These are phyloP conservation scores for Phylloscopus trochilus DNA, from an alignment of 2,113 vertebrate species.

Conservation along the genomic window DNA sequence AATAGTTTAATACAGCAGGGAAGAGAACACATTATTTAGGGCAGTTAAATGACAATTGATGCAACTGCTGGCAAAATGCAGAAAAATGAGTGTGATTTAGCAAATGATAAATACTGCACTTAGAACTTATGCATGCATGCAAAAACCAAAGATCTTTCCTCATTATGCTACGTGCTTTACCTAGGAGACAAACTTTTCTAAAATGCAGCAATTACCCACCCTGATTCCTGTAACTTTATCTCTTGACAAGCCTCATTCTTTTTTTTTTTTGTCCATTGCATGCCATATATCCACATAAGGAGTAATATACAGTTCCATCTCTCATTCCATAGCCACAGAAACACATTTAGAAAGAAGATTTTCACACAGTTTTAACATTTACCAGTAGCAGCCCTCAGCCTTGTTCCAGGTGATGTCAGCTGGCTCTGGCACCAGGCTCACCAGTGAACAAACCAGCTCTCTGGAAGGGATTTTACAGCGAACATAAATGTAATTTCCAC, in stretches of 20 bases:
- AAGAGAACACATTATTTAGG: slow-evolving; percentile 74
- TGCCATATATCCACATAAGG: background rate
- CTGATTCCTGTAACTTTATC: slow-evolving; percentile 52
- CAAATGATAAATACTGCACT: slow-evolving; percentile 64
- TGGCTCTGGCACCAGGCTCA: background rate
- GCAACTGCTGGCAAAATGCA: slow-evolving; percentile 56
- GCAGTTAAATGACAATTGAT: slow-evolving; percentile 75
- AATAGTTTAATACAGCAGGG: slow-evolving; percentile 72
- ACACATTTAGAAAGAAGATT: background rate
- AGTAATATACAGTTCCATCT: background rate
- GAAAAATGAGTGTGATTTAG: slow-evolving; percentile 61
- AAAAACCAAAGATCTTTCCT: slow-evolving; percentile 60
- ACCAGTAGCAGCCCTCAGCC: background rate
- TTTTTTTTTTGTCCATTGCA: background rate
- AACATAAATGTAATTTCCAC: background rate
- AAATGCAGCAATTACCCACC: slow-evolving; percentile 10
- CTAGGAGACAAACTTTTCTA: slow-evolving; percentile 39
- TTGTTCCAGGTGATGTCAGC: background rate
- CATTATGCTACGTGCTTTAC: slow-evolving; percentile 33
- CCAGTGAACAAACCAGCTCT: background rate
- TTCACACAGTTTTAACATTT: background rate
- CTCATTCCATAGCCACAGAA: background rate
- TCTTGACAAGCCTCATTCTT: slow-evolving; percentile 17
- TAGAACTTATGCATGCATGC: slow-evolving; percentile 43
- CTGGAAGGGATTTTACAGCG: background rate